Conservation (phyloP, 2,888 invertebrate species). For the Galerucella pusilla region DNA sequence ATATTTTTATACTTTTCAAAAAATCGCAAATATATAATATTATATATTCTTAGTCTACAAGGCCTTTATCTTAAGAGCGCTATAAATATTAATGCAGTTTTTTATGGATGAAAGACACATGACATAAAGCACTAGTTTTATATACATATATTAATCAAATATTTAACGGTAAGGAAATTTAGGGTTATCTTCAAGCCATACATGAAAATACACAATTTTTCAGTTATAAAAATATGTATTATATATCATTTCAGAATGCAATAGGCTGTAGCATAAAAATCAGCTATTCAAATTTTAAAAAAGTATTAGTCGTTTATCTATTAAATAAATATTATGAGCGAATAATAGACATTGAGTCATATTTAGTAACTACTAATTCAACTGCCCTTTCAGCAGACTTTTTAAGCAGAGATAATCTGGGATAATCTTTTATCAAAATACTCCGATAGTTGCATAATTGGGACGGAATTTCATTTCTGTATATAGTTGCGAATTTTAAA, state of each 20-base stretch:
- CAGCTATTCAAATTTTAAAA: not conserved
- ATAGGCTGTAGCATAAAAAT: no score
- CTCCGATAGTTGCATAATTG: not conserved
- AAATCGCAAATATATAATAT: not conserved
- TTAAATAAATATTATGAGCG: not conserved
- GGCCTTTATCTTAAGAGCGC: constrained; percentile 8
- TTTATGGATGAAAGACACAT: not conserved
- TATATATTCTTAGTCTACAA: constrained; percentile 6
- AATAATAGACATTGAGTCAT: not conserved
- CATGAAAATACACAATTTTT: not conserved
- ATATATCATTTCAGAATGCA: no score
- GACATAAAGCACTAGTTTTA: constrained; percentile 8
- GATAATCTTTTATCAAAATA: not conserved
- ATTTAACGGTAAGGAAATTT: not conserved
- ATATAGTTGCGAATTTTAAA: not conserved
- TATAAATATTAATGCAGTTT: not conserved
- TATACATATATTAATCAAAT: not conserved
- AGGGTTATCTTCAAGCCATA: not conserved
- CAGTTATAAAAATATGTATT: no score
- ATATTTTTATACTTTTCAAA: constrained; percentile 6
- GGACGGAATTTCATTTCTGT: constrained; percentile 1
- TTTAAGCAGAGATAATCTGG: no score
- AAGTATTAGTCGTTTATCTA: not conserved
- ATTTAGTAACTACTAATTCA: no score
- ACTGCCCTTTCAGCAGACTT: no score